Conservation (phyloP, 1,140 invertebrate genomes). For the Rhopalosiphum maidis region DNA sequence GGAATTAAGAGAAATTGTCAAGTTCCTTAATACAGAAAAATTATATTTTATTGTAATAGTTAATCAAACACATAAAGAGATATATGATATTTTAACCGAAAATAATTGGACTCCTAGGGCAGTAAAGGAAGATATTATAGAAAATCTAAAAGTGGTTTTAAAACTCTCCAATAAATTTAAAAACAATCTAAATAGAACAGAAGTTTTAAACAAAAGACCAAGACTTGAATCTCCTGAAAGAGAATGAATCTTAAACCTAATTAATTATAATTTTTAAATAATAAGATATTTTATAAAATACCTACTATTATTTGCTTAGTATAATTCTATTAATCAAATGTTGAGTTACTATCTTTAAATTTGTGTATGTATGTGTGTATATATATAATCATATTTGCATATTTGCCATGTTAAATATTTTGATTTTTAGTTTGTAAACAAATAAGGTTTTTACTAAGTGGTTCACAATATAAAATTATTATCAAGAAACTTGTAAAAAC, state of each 20-base stretch:
- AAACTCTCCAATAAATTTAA: not conserved
- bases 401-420: not conserved
- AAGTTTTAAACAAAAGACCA: not conserved
- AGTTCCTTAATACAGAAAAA: not conserved
- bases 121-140: not conserved
- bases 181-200: not conserved
- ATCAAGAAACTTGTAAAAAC: not conserved
- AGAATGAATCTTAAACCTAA: not conserved
- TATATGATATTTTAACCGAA: slow-evolving; percentile 4
- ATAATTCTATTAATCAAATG: not conserved
- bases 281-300: not conserved
- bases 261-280: not conserved
- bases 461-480: not conserved
- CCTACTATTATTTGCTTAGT: not conserved
- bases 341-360: too few species aligned
- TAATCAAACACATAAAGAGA: slow-evolving; percentile 17
- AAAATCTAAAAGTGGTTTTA: not conserved
- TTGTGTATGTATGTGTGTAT: not conserved
- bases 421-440: not conserved
- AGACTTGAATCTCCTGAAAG: not conserved
- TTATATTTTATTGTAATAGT: slow-evolving; percentile 31
- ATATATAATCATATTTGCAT: not conserved
- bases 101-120: not conserved
- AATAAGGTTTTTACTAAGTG: not conserved
- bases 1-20: not conserved